phyloP scores from a whole-genome alignment of 2,113 vertebrate species.

The Loxodonta africana region DNA sequence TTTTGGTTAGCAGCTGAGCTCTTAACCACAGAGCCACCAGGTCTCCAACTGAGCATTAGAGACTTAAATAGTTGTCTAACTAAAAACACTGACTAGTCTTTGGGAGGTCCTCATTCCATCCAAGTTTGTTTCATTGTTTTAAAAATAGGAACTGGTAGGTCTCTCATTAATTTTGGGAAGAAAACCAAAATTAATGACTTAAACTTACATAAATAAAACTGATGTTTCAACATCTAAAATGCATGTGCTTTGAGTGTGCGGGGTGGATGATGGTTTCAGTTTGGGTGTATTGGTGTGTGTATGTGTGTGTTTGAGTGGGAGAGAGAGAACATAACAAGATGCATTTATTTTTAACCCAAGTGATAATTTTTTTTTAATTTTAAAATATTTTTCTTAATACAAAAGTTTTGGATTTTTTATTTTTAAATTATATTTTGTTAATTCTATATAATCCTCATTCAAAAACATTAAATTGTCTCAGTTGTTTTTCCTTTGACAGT shows the following conservation, averaged over 20 bases:
- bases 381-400: background rate
- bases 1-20: too few relatives aligned
- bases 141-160: background rate
- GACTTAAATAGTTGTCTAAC: background rate
- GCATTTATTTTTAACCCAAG: background rate
- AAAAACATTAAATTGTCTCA: background rate
- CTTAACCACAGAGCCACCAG: too few relatives aligned
- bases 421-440: background rate
- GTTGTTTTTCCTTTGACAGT: constrained; percentile 6
- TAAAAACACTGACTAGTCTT: background rate
- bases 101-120: background rate
- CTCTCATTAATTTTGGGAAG: background rate
- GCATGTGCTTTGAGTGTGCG: background rate
- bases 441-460: background rate
- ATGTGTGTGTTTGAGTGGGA: background rate
- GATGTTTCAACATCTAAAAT: background rate
- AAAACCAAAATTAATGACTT: background rate
- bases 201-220: background rate
- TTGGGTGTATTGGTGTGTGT: too few relatives aligned
- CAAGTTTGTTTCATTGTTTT: background rate
- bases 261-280: too few relatives aligned
- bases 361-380: background rate
- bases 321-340: background rate
- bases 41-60: background rate
- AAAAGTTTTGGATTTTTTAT: background rate